Evolutionary conservation across 2,113 vertebrate genomes (phyloP), one percentile per base, ranked within the genome.

Genomic region (Chloroceryle aenea): DNA sequence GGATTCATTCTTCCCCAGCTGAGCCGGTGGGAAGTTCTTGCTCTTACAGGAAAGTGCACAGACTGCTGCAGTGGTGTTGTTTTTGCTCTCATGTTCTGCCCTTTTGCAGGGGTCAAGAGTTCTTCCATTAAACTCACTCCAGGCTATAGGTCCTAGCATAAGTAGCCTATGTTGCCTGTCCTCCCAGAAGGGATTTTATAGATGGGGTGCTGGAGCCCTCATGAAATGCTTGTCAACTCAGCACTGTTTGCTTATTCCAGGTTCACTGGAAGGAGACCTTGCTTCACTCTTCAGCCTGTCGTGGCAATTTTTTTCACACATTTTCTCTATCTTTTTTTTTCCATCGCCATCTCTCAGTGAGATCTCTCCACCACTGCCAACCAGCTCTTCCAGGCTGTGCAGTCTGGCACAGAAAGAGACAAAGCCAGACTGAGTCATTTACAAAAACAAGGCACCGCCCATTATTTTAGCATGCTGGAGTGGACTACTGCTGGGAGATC

Each of bases 101-200:
- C 88, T 95, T 93, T 94, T 50, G 59, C 83, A 89, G 82, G 34
- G 94, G 82, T 91, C 85, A 91, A 52, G 87, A 88, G 88, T 91
- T 96, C 90, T 84, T 85, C 82, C 92, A 74, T 47, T 90, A 91
- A 89, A 82, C 55, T 77, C 40, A 29, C 58, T 85, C 78, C 81
- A 45, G 67, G 58, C 78, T 74, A 32, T 38, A 48, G 82, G 55
- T 83, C 58, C 74, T 22, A 76, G 52, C 63, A 62, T 9, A 68
- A 85, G 91, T 32, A 73, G 55, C 45, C 52, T 82, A 3, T 30
- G 48, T 48, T 78, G 89, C 62, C 63, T 3, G 38, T 71, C 43
- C 42, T 80, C 82, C 48, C 34, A 14, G 76, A 67, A 63, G 48
- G 42, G 75, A 9, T 64, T 77, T 73, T 78, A 19, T 32, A 32